Conservation (phyloP, 2,113 vertebrate species). For the Syngnathoides biaculeatus region DNA sequence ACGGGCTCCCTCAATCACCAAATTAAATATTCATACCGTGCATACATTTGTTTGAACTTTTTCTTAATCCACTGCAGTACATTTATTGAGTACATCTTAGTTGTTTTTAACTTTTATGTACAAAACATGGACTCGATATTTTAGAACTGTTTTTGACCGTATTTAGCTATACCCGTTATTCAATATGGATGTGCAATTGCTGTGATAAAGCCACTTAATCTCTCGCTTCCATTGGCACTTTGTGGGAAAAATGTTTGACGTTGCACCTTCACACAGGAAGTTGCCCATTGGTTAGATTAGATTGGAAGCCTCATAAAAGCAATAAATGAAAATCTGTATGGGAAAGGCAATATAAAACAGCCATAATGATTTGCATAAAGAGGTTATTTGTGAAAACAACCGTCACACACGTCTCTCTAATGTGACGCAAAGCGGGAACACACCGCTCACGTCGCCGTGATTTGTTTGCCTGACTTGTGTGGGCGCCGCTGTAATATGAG, state of each 20-base stretch:
- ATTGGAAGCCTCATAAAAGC: neutral
- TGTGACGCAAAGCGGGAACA: constrained; percentile 15
- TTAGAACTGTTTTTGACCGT: too few species aligned
- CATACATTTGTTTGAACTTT: too few species aligned
- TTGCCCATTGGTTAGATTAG: neutral
- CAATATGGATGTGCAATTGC: too few species aligned
- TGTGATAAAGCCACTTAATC: neutral
- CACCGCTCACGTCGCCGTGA: constrained; percentile 13
- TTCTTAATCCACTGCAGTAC: too few species aligned
- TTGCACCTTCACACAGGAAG: neutral
- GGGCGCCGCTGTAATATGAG: constrained; percentile 23
- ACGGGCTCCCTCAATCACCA: too few species aligned
- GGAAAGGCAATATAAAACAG: constrained; percentile 14
- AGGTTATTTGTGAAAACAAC: constrained; percentile 16
- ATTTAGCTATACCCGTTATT: too few species aligned
- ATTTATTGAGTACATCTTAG: too few species aligned
- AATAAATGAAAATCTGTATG: neutral
- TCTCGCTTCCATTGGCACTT: neutral
- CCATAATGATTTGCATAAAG: constrained; percentile 16
- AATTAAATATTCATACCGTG: too few species aligned
- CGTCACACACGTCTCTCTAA: constrained; percentile 24
- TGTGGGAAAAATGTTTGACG: neutral
- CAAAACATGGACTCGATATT: too few species aligned
- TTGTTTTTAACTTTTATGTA: too few species aligned
- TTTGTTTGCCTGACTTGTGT: constrained; percentile 28